Percentiles rank a stretch among this genome's conserved stretches.
Evolutionary conservation across 1,140 invertebrate species (phyloP).

Genomic region (Hycleus cichorii): DNA sequence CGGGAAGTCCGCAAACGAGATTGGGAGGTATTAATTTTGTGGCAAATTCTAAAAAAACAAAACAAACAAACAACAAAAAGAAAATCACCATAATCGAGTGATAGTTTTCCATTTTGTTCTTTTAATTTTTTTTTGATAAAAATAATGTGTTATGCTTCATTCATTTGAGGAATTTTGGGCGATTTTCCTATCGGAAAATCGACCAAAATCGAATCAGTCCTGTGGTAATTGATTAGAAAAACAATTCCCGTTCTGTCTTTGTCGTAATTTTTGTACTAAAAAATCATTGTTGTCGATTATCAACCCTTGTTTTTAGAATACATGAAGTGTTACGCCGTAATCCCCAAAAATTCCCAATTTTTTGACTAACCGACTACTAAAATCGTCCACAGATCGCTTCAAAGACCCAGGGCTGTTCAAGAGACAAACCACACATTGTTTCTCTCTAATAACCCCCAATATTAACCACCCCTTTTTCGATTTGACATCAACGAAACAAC

Average conservation of each 20-base stretch:
- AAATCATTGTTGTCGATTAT: background rate
- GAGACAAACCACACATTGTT: too few species aligned
- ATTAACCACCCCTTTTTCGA: too few species aligned
- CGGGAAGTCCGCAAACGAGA: conserved; percentile 96
- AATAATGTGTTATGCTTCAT: conserved; percentile 17
- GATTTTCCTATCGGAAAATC: conserved; percentile 4
- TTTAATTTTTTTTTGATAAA: background rate
- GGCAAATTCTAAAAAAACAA: conserved; percentile 24
- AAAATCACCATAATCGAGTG: conserved; percentile 8
- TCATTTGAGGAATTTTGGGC: conserved; percentile 5
- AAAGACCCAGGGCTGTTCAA: too few species aligned
- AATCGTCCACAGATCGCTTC: too few species aligned
- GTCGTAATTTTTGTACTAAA: background rate
- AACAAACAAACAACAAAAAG: conserved; percentile 23
- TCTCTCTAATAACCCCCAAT: too few species aligned
- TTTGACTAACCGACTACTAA: conserved; percentile 1
- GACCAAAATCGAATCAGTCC: conserved; percentile 20
- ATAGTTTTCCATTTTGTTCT: background rate
- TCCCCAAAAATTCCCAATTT: background rate
- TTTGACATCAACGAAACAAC: background rate
- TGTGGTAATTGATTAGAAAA: conserved; percentile 16
- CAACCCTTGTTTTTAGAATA: conserved; percentile 16
- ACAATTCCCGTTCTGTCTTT: background rate
- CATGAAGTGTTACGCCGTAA: conserved; percentile 40
- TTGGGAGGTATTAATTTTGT: conserved; percentile 72